Conservation (phyloP, 2,888 invertebrate species). For the Epistrophella euchroma region DNA sequence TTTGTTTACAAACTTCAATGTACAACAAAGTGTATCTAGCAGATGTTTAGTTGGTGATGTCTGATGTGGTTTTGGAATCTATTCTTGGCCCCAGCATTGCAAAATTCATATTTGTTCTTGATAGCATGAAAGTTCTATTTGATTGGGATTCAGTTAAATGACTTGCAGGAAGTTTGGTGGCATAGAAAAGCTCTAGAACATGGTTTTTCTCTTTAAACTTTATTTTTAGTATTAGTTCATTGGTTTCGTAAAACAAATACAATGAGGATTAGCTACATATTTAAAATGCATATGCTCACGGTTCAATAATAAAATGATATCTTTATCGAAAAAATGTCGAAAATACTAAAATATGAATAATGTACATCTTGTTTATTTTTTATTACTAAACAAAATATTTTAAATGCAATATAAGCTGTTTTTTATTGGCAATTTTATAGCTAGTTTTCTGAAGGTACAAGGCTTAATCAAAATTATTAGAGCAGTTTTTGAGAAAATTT, state of each 20-base stretch:
- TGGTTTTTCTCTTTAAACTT: neutral
- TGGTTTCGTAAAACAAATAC: neutral
- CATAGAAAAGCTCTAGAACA: neutral
- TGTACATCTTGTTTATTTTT: too few relatives aligned
- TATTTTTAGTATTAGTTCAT: neutral
- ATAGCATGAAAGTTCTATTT: neutral
- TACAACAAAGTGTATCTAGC: slow-evolving; percentile 11
- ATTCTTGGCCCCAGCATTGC: slow-evolving; percentile 18
- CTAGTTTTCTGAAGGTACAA: too few relatives aligned
- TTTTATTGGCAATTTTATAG: too few relatives aligned
- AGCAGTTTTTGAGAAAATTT: too few relatives aligned
- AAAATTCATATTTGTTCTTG: neutral
- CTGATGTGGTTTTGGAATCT: slow-evolving; percentile 26
- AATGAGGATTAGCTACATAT: too few relatives aligned
- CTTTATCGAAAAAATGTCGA: too few relatives aligned
- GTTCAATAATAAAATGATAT: too few relatives aligned
- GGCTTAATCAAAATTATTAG: too few relatives aligned
- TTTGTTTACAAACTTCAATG: slow-evolving; percentile 63
- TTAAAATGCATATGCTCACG: too few relatives aligned
- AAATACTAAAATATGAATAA: too few relatives aligned
- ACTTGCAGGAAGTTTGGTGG: slow-evolving; percentile 1
- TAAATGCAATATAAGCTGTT: too few relatives aligned
- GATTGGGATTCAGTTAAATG: neutral
- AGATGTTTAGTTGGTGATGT: slow-evolving; percentile 26
- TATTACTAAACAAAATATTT: too few relatives aligned